Base-by-base conservation (phyloP, 2,888 invertebrate genomes). In the Petrophora chlorosata region DNA sequence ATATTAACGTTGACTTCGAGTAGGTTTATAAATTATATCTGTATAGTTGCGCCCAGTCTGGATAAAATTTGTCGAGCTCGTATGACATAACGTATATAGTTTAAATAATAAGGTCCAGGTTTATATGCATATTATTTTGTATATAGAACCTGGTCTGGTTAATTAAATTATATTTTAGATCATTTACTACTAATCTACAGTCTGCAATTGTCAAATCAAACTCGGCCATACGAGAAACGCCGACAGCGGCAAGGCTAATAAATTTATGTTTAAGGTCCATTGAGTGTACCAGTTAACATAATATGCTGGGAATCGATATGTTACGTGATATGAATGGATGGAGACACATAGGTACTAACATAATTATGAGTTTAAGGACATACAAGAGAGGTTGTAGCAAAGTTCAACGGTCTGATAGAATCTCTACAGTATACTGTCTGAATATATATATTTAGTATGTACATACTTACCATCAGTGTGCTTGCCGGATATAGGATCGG, bases 401-500 rank as follows among this genome's bases (percentile, higher is more conserved):
- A n/a, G n/a, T n/a, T n/a, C n/a, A n/a, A n/a, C n/a, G n/a, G n/a
- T n/a, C n/a, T n/a, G n/a, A n/a, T n/a, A n/a, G n/a, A n/a, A n/a
- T n/a, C n/a, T n/a, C n/a, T n/a, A n/a, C n/a, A n/a, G n/a, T n/a
- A n/a, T n/a, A n/a, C n/a, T n/a, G n/a, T n/a, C n/a, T n/a, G n/a
- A n/a, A n/a, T n/a, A n/a, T n/a, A n/a, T n/a, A n/a, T n/a, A n/a
- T n/a, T n/a, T n/a, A n/a, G n/a, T n/a, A n/a, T n/a, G n/a, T n/a
- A n/a, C n/a, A n/a, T 65, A 70, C 61, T 83, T 75, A 88, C 89
- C 89, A 68, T 88, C 89, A 34, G 73, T 65, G 46, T 69, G 85
- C 62, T 87, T 85, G 53, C 82, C 86, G 57, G 82, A 65, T 52
- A 88, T 83, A 19, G 87, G 83, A 65, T 88, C 81, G 29, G 88